These are phyloP conservation scores for Phytoseiulus persimilis DNA, from an alignment of 2,888 invertebrate species.

Conservation along the genomic window DNA sequence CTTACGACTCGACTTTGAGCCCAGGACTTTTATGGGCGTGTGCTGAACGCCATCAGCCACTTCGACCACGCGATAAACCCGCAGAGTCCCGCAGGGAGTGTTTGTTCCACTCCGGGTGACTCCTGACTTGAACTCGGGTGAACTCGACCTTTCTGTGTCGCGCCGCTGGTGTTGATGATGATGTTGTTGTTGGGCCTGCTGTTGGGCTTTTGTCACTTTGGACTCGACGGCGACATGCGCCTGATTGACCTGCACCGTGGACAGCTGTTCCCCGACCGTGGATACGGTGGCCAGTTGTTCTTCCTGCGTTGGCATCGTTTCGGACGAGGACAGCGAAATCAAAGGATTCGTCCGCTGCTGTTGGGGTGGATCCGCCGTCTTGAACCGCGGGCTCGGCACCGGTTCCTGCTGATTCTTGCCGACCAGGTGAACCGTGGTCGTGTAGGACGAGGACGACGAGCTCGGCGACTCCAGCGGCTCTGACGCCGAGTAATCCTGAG, in stretches of 20 bases:
- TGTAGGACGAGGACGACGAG: conserved; percentile 24
- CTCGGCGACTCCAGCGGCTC: conserved; percentile 21
- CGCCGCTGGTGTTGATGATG: neutral
- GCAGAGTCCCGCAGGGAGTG: conserved; percentile 18
- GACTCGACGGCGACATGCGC: conserved; percentile 8
- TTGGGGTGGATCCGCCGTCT: neutral
- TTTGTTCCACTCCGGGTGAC: conserved; percentile 22
- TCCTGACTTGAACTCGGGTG: conserved; percentile 15
- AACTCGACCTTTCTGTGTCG: neutral
- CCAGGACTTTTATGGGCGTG: conserved; percentile 23
- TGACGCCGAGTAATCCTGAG: neutral
- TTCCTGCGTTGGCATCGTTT: neutral
- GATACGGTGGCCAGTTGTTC: conserved; percentile 15
- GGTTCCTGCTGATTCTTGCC: conserved; percentile 16
- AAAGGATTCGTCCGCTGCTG: neutral
- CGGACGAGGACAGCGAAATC: neutral
- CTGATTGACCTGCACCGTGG: neutral
- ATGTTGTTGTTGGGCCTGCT: neutral
- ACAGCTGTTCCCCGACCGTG: conserved; percentile 26
- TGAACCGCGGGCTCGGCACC: neutral
- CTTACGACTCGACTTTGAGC: conserved; percentile 8
- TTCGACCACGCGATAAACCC: conserved; percentile 33
- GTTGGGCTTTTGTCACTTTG: neutral
- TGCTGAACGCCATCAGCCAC: conserved; percentile 35
- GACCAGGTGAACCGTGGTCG: conserved; percentile 18